Conservation (phyloP, 2,888 invertebrate species). For the Rhamnusium bicolor region DNA sequence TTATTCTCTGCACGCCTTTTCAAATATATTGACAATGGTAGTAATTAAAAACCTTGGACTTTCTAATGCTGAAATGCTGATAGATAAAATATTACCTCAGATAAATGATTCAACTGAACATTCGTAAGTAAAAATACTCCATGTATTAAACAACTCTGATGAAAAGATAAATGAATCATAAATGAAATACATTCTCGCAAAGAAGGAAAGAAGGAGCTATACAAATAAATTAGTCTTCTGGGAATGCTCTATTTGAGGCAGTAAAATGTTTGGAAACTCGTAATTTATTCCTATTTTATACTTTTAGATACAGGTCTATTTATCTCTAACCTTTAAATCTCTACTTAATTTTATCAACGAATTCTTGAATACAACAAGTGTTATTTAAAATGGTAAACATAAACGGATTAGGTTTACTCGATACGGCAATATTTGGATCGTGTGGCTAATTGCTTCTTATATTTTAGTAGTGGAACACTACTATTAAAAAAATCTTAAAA, state of each 20-base stretch:
- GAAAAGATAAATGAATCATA: constrained; percentile 31
- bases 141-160: constrained; percentile 8
- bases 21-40: no score
- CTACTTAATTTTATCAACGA: constrained; percentile 7
- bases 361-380: not conserved
- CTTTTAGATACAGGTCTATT: constrained; percentile 9
- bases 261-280: constrained; percentile 7
- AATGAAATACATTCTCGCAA: constrained; percentile 25
- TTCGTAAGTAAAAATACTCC: constrained; percentile 2
- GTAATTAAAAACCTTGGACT: no score
- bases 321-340: constrained; percentile 3
- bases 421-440: not conserved
- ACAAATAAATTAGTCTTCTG: constrained; percentile 29
- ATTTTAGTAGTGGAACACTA: no score
- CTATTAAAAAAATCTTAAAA: no score
- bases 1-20: no score
- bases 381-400: not conserved
- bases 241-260: constrained; percentile 20
- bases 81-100: constrained; percentile 4
- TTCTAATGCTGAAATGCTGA: no score
- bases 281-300: constrained; percentile 17
- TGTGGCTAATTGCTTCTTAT: not conserved
- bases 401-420: not conserved
- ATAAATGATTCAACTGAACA: constrained; percentile 17
- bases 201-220: constrained; percentile 13